Percentiles rank a stretch among this genome's conserved stretches.
These are phyloP conservation scores for Taxidea taxus DNA, from an alignment of 2,113 vertebrate species.

Conservation along the genomic window DNA sequence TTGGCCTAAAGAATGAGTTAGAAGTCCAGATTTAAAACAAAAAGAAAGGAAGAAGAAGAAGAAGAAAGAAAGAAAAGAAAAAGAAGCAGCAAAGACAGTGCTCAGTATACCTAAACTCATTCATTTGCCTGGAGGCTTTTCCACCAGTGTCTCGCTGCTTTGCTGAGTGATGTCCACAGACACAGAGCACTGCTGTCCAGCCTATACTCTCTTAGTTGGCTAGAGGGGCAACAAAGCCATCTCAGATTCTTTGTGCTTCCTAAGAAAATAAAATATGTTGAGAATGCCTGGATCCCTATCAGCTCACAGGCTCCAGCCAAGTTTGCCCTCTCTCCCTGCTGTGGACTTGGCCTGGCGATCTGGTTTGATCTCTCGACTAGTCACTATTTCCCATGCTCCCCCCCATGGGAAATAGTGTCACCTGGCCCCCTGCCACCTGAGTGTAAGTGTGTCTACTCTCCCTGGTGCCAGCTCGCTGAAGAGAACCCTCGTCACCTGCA, in stretches of 20 bases:
- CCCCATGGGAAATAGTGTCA: neutral
- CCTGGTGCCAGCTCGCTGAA: neutral
- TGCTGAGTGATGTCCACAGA: too few species aligned
- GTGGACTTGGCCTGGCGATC: neutral
- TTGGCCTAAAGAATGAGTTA: neutral
- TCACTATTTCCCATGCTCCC: neutral
- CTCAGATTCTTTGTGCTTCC: neutral
- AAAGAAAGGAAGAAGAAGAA: neutral
- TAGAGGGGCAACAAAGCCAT: neutral
- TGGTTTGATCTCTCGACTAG: neutral
- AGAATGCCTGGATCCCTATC: neutral
- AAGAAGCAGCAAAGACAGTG: neutral
- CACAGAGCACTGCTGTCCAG: neutral
- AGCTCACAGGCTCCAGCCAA: too few species aligned
- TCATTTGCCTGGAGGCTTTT: neutral
- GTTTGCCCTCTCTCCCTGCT: neutral
- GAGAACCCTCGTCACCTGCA: neutral
- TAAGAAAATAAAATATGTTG: neutral
- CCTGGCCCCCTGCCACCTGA: neutral
- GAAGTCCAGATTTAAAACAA: neutral
- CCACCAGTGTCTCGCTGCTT: neutral
- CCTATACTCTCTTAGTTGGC: fast-evolving
- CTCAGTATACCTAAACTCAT: neutral
- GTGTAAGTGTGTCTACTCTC: neutral
- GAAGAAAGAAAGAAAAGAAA: too few species aligned